Conservation (phyloP, 2,113 vertebrate genomes). For the Rhinichthys klamathensis region DNA sequence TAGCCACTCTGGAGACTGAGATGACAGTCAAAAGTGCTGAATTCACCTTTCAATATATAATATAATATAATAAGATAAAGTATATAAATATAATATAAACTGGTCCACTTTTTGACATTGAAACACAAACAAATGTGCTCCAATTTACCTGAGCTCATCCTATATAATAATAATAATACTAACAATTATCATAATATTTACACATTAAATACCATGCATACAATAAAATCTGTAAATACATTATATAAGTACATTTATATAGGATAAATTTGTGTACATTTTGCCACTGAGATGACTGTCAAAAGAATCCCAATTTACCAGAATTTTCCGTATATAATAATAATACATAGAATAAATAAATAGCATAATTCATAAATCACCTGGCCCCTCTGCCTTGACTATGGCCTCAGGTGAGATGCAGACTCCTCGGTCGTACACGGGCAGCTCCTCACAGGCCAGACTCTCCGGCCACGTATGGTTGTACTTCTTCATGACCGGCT, state of each 20-base stretch:
- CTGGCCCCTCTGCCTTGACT: slow-evolving; percentile 88
- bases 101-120: neutral
- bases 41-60: neutral
- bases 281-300: neutral
- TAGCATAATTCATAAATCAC: slow-evolving; percentile 66
- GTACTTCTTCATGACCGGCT: slow-evolving; percentile 91
- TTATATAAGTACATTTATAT: neutral
- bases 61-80: neutral
- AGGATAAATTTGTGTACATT: neutral
- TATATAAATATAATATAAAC: slow-evolving; percentile 1
- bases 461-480: slow-evolving; percentile 95
- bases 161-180: neutral
- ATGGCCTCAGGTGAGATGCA: slow-evolving; percentile 98
- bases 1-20: neutral
- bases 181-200: neutral
- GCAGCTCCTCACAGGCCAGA: slow-evolving; percentile 92
- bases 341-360: neutral
- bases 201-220: neutral
- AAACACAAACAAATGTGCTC: neutral
- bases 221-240: neutral
- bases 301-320: neutral
- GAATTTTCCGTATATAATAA: neutral
- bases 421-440: slow-evolving; percentile 93
- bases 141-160: neutral
- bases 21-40: neutral